phyloP scores from a whole-genome alignment of 2,797 vertebrate species.

The Chelmon rostratus region DNA sequence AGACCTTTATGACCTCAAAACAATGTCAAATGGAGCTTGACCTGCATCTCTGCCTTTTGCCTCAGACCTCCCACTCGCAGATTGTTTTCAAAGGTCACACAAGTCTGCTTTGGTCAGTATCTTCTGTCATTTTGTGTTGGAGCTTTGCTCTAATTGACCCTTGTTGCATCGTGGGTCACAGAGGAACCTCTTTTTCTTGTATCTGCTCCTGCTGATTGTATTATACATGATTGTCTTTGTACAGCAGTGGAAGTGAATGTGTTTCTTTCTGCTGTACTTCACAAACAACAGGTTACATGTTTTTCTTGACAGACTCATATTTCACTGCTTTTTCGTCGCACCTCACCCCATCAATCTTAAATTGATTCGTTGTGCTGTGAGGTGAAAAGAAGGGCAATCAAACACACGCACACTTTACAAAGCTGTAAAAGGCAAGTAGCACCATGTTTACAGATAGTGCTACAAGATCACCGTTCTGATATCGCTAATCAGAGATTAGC shows the following conservation, averaged over 20 bases:
- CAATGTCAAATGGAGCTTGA: constrained; percentile 71
- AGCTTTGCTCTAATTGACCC: constrained; percentile 19
- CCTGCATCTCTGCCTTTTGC: constrained; percentile 59
- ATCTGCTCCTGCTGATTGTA: background rate
- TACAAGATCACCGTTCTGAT: constrained; percentile 58
- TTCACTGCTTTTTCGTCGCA: background rate
- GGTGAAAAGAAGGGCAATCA: constrained; percentile 1
- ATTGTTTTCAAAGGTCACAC: constrained; percentile 71
- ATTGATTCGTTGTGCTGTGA: background rate
- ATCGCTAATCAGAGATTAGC: constrained; percentile 66
- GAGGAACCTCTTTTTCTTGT: constrained; percentile 2
- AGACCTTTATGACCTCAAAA: constrained; percentile 63
- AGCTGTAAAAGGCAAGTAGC: constrained; percentile 38
- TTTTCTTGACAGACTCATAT: background rate
- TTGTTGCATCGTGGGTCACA: constrained; percentile 14
- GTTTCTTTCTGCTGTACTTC: background rate
- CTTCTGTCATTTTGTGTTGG: constrained; percentile 46
- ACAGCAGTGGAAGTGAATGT: background rate
- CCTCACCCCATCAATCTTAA: background rate
- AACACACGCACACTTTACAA: background rate
- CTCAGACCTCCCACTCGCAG: constrained; percentile 70
- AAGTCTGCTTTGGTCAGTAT: constrained; percentile 59
- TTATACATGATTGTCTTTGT: rapidly evolving
- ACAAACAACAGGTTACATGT: background rate
- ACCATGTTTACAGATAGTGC: constrained; percentile 56